Base-by-base conservation (phyloP, 2,888 invertebrate genomes). In the Acleris literana region DNA sequence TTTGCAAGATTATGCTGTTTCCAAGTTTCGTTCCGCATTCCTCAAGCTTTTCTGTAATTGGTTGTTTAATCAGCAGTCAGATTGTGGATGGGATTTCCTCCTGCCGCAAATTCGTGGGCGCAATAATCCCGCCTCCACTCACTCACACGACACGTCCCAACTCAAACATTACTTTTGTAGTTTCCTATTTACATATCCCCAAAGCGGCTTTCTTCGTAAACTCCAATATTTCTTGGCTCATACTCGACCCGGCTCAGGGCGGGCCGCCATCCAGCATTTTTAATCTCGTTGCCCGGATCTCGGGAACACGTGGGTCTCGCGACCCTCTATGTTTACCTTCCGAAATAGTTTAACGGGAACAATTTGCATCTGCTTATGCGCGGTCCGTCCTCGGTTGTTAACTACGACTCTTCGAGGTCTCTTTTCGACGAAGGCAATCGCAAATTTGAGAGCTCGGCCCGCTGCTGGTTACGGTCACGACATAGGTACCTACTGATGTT, bases 281-380 rank as follows among this genome's bases (percentile, higher is more conserved):
- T 92, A 92, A 92, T 92, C 92, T 92, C 84, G 88, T 90, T 88
- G 83, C 77, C 75, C 81, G 87, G 89, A 89, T 89, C 88, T 88
- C 77, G 82, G 82, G 82, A 80, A 82, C 88, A 89, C 90, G 88
- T 88, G 91, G 85, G 85, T 78, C 80, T 76, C 80, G 76, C 75
- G 71, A 78, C 88, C 85, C 91, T 87, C 87, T 82, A 76, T 92
- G 92, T 92, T 92, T 92, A 92, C 92, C 92, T 92, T 89, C 88
- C 86, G 88, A 91, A 92, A 92, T 92, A 92, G 92, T 92, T 92
- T 91, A 91, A 92, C 92, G 88, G 88, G 84, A 84, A 87, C 92
- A 90, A 92, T 92, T 92, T 92, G 91, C 92, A 92, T 92, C 86
- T 91, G 82, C 85, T 92, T 92, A 92, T 91, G 88, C 91, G 81